Conservation (phyloP, 1,140 invertebrate genomes). For the Calycopis cecrops region DNA sequence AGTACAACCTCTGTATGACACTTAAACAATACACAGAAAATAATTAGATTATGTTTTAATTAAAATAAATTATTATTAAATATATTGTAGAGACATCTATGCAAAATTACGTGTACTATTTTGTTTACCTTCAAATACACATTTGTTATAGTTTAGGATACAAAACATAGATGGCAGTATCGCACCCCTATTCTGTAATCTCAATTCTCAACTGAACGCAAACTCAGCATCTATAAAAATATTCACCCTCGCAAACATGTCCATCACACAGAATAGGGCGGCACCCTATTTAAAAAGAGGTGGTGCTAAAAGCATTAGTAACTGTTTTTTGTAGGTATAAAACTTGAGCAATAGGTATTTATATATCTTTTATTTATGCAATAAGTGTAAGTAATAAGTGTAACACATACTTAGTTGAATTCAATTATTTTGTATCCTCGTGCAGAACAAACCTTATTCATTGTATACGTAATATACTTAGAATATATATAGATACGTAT, state of each 20-base stretch:
- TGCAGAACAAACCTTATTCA: too few relatives aligned
- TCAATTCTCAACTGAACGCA: not conserved
- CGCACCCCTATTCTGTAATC: not conserved
- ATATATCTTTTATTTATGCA: too few relatives aligned
- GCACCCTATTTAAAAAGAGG: constrained; percentile 26
- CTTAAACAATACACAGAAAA: too few relatives aligned
- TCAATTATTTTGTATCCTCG: too few relatives aligned
- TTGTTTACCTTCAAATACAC: not conserved
- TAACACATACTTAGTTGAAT: too few relatives aligned
- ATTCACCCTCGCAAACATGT: constrained; percentile 10
- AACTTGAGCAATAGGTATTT: not conserved
- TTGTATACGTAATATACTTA: too few relatives aligned
- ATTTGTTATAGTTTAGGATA: not conserved
- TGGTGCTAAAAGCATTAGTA: constrained; percentile 19
- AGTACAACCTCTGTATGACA: too few relatives aligned
- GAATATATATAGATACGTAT: too few relatives aligned
- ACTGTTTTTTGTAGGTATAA: not conserved
- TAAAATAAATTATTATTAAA: too few relatives aligned
- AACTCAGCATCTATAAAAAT: not conserved
- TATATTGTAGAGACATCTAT: not conserved
- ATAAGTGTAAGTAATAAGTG: too few relatives aligned
- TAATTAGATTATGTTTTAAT: too few relatives aligned
- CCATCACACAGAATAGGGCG: constrained; percentile 25
- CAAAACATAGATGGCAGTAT: not conserved
- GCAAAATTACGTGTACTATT: not conserved